A percentile compares a stretch with the other conserved stretches of the same genome.
These are phyloP conservation scores for Lottia gigantea DNA, from an alignment of 2,888 invertebrate genomes.

Conservation along the genomic window DNA sequence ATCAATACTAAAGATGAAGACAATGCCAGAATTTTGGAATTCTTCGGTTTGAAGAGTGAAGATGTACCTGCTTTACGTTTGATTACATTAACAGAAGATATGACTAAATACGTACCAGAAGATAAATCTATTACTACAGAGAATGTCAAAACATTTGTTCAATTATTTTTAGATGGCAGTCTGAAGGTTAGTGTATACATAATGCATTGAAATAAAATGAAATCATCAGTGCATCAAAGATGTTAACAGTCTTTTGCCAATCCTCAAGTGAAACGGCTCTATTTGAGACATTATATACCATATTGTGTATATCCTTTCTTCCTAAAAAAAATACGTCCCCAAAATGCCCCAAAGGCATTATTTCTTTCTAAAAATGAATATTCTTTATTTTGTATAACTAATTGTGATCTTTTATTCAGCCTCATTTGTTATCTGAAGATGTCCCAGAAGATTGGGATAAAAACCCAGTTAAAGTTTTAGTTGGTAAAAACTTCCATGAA, in stretches of 20 bases:
- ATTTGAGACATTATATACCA: no score
- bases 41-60: slow-evolving; percentile 98
- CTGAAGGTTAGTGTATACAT: slow-evolving; percentile 75
- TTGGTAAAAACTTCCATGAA: slow-evolving; percentile 94
- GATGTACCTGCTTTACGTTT: slow-evolving; percentile 80
- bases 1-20: slow-evolving; percentile 96
- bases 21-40: slow-evolving; percentile 96
- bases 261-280: no score
- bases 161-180: slow-evolving; percentile 89
- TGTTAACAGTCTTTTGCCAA: no score
- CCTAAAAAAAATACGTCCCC: no score
- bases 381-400: no score
- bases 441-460: slow-evolving; percentile 98
- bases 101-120: slow-evolving; percentile 83
- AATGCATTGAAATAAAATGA: no score
- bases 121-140: slow-evolving; percentile 75
- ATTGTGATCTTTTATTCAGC: slow-evolving; percentile 68
- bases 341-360: no score
- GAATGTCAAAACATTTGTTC: slow-evolving; percentile 82
- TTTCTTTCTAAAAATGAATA: no score
- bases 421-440: slow-evolving; percentile 93
- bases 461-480: slow-evolving; percentile 90
- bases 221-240: no score
- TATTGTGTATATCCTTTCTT: no score
- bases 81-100: slow-evolving; percentile 87